Evolutionary conservation across 53 echinoderm and acorn worm species (phyloP), one percentile per base, ranked within the genome.

Genomic region (Echinometra lucunter): DNA sequence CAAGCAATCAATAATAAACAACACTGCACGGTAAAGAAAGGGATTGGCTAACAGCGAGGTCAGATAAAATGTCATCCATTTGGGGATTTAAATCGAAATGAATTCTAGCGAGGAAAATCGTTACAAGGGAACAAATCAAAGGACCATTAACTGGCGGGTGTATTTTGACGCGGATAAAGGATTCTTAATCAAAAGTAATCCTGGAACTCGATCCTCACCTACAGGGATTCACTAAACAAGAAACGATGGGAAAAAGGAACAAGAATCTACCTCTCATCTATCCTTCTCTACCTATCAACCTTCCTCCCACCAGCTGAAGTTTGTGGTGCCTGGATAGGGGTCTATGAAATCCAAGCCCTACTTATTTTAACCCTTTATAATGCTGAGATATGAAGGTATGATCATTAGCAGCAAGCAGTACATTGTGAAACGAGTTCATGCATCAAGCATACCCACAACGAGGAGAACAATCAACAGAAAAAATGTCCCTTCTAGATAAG

Each of bases 31-130:
- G 45, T 45, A 7, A 44, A 35, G 85, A 85, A 45, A 85, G 49
- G 47, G 85, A 85, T 85, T 85, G 45, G 85, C 85, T 85, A 44
- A 85, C 40, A 85, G 85, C 85, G 45, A 85, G 85, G 85, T 85
- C 85, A 47, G 85, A 85, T 85, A 85, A 85, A 85, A 85, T 85
- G 49, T 85, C 85, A 85, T 85, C 85, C 85, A 85, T 85, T 44
- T 85, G 21, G 47, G 74, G 85, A 45, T 85, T 85, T 85, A 18
- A 42, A 49, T 44, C 45, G 25, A 49, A 49, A 44, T 45, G 10
- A 49, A 85, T 27, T 85, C 49, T 27, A n/a, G 49, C 47, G 44
- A 23, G 27, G 44, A 85, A 85, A 44, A 25, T 45, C 85, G 44
- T 27, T 85, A 44, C 25, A 85, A 85, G 85, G 49, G 42, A 49